Evolutionary conservation across 2,888 invertebrate genomes (phyloP), one percentile per base, ranked within the genome.

Genomic region (Agriopis leucophaearia): DNA sequence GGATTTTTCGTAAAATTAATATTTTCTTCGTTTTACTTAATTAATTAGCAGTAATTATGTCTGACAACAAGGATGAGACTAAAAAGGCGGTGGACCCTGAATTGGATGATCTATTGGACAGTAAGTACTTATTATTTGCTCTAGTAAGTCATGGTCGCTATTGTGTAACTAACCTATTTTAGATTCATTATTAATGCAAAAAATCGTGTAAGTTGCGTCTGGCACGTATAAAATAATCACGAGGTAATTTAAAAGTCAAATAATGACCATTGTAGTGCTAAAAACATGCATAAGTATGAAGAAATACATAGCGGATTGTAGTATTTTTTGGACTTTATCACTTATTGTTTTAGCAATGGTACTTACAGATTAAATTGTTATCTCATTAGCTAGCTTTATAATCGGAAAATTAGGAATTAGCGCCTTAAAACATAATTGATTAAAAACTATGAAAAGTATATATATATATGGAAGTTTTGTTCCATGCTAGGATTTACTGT

Each of bases 71-170:
- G 69, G 87, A 92, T 75, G 78, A 86, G 16, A 72, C 83, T 0
- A 86, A 87, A 76, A 88, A 89, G 36, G 87, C 88, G 8, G 89
- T 89, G 38, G 96, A 97, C 79, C 94, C 96, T 44, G 97, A 97
- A 85, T 89, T 97, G 74, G 95, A 97, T 66, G 96, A 97, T 75
- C 92, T 97, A 78, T 88, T 97, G 75, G 96, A 97, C 86, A 97
- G 97, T 97, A 88, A 95, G 95, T 94, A 27, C n/a, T 68, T 45
- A 69, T 69, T 70, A 64, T 68, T 64, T 27, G 18, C 42, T 42
- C 67, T 66, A 70, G 66, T 58, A 61, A 57, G 16, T 61, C 62
- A 64, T 55, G 60, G 55, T 60, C 64, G 45, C 45, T 55, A 47
- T 69, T 69, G 68, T 69, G 68, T 69, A 69, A 69, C 68, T 90